Evolutionary conservation across 2,888 invertebrate species (phyloP).

Genomic region (Anorthoa munda): DNA sequence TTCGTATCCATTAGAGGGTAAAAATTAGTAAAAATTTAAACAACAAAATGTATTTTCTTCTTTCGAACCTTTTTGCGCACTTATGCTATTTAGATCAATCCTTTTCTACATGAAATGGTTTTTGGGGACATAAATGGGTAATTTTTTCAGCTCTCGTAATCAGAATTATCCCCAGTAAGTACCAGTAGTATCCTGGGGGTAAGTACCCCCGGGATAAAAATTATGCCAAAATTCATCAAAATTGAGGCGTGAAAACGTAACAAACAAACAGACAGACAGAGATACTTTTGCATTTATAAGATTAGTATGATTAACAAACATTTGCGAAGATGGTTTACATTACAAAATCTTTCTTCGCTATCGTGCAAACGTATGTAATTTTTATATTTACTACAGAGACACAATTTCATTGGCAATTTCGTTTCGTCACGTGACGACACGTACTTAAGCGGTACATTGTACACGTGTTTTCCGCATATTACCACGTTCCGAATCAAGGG

Average conservation of each 20-base stretch:
- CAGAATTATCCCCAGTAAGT: no score
- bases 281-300: no score
- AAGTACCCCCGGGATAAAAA: no score
- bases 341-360: background rate
- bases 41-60: conserved; percentile 35
- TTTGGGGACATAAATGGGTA: background rate
- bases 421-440: conserved; percentile 18
- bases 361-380: background rate
- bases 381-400: conserved; percentile 13
- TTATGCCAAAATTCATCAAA: no score
- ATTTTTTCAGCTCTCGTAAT: background rate
- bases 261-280: no score
- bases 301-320: background rate
- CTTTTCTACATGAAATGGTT: background rate
- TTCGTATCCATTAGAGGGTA: conserved; percentile 51
- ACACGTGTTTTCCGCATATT: conserved; percentile 31
- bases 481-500: conserved; percentile 26
- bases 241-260: no score
- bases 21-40: conserved; percentile 29
- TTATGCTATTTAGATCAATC: conserved; percentile 27
- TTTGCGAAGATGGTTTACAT: background rate
- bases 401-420: conserved; percentile 41
- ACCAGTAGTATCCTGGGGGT: no score
- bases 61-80: conserved; percentile 31
- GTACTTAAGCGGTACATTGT: conserved; percentile 14